phyloP scores from a whole-genome alignment of 2,113 vertebrate species.

The Istiophorus platypterus region DNA sequence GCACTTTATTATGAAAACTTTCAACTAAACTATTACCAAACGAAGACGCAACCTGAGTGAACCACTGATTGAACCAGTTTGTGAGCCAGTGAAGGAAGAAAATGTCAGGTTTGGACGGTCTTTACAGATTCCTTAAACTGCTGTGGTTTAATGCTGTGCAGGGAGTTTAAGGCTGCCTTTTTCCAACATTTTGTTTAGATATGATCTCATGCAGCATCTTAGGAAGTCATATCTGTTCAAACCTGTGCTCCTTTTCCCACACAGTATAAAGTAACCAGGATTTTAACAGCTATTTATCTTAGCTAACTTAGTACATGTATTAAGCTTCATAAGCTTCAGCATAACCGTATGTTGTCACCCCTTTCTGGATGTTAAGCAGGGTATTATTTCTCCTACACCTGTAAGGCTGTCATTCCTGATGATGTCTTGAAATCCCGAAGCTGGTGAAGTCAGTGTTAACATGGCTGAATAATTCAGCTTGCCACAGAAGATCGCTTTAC shows the following conservation, averaged over 20 bases:
- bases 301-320: conserved; percentile 9
- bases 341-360: not conserved
- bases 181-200: conserved; percentile 6
- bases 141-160: conserved; percentile 3
- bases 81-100: not conserved
- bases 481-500: conserved; percentile 8
- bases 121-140: conserved; percentile 10
- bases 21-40: conserved; percentile 35
- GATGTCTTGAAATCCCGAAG: conserved; percentile 15
- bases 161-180: not conserved
- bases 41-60: conserved; percentile 7
- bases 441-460: conserved; percentile 41
- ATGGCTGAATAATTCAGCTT: not conserved
- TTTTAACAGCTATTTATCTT: conserved; percentile 9
- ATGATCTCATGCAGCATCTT: not conserved
- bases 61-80: conserved; percentile 30
- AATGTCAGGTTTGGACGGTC: conserved; percentile 6
- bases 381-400: conserved; percentile 1
- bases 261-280: conserved; percentile 1
- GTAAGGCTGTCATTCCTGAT: not conserved
- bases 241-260: conserved; percentile 2
- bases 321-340: conserved; percentile 18
- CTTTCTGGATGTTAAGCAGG: conserved; percentile 12
- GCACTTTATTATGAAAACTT: conserved; percentile 44
- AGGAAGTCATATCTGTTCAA: conserved; percentile 2